Evolutionary conservation across 2,888 invertebrate species (phyloP), one percentile per base, ranked within the genome.

Genomic region (Dorcus hopei): DNA sequence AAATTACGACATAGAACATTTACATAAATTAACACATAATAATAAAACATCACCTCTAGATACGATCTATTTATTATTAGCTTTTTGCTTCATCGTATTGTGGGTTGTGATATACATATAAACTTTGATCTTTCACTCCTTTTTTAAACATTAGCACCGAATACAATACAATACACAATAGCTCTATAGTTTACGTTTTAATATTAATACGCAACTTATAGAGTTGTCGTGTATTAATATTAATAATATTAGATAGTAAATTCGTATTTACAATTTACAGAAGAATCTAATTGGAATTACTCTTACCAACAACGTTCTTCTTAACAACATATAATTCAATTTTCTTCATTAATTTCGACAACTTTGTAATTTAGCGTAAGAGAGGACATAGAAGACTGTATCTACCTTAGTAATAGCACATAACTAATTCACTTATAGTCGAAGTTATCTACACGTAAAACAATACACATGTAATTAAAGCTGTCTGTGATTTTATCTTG

Each of bases 151-250:
- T 49, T 55, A 50, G 38, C 33, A 50, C 55, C 42, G 55, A 38
- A 55, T 38, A 55, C 55, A 38, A 55, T 38, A 55, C 55, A 55
- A 55, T 55, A 43, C 50, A 55, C 55, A 55, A 55, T 55, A 55
- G 55, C 49, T 55, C 55, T 42, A 6, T 11, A 42, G 42, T 14
- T 42, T 14, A 14, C 1, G 11, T 11, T 42, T 42, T 42, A 16
- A 16, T 14, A 16, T 42, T 42, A 42, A 42, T 42, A 42, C 14
- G 26, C 26, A 33, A 33, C 7, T 4, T 33, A 33, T 33, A 33
- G 7, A 33, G 26, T 33, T 6, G 26, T 6, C 3, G 26, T 33
- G 26, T 33, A 33, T 33, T 33, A 33, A 33, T 33, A 33, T 33
- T 33, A 33, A 33, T 6, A 6, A 33, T 7, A 33, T 6, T 33